Evolutionary conservation across 2,113 vertebrate genomes (phyloP), one percentile per base, ranked within the genome.

Genomic region (Percopsis transmontana): DNA sequence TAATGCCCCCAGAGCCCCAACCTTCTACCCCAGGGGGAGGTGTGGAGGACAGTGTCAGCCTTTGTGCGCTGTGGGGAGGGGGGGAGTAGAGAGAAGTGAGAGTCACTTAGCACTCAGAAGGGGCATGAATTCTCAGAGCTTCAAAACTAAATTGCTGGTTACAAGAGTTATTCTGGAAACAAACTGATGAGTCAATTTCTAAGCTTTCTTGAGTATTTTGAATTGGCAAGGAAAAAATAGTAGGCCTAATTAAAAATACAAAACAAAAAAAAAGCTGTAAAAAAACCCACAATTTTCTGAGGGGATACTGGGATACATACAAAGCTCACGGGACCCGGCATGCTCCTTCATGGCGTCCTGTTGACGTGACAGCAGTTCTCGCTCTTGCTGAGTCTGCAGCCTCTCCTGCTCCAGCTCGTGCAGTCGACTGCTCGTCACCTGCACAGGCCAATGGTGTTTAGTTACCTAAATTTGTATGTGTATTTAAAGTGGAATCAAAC

Each of bases 361-460:
- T 89, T 99, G 96, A 39, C 95, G 92, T 79, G 85, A 90, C 73
- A 98, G 81, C 72, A 99, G 82, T 71, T 96, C 94, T 11, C 91
- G 92, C 72, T 99, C 95, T 61, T 96, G 91, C 55, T 90, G 93
- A 59, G 97, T 86, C 70, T 94, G 93, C 68, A 93, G 90, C 51
- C 91, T 89, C 64, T 99, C 96, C 85, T 93, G 92, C 76, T 98
- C 96, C 81, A 99, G 83, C 76, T 99, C 96, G 61, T 93, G 94
- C 70, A 99, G 93, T 57, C 93, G 94, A 81, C 89, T 94, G 87
- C 89, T 82, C 68, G 94, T 94, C 81, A 93, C 89, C 58, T 91
- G 66, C 2, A n/a, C 1, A 16, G 20, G 39, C 24, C 44, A 70
- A 76, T 18, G 5, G 48, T 4, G 12, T 41, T 40, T 16, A 19